Base-by-base conservation (phyloP, 2,888 invertebrate species). In the Chalcosyrphus nemorum region DNA sequence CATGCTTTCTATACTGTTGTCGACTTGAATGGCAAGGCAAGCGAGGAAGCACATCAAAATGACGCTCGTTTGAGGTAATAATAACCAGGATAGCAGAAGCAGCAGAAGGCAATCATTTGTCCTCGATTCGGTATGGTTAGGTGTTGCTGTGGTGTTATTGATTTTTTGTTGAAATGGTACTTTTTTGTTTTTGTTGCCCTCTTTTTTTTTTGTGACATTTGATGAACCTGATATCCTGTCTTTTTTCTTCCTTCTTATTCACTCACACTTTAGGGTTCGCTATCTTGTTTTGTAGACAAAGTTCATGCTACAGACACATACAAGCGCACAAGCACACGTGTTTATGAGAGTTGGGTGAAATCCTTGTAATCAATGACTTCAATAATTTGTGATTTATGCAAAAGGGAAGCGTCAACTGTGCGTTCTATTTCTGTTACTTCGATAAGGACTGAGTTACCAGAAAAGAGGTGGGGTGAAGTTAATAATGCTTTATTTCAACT, bases 331-430 rank as follows among this genome's bases (percentile, higher is more conserved):
- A n/a, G n/a, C n/a, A 15, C 3, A 35, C 6, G 35, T 11, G n/a
- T 24, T 24, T 24, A 2, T 13, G 45, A 43, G 29, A 32, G 13
- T 7, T 52, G 41, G 19, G 38, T 35, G 19, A 24, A 61, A 81
- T 68, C 74, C 80, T 35, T 81, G 81, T 43, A 81, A 77, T 81
- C 76, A 81, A 77, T 77, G 77, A 71, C 65, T 71, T 70, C 50
- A 65, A 57, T 65, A 65, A 71, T 71, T 76, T 41, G 47, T 76
- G 76, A 81, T 81, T 76, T 81, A 76, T 81, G 77, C 81, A 81
- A 71, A 77, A 59, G 71, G 65, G 65, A 77, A 65, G 70, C 76
- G 70, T 81, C 76, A 50, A 65, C 65, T 68, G 47, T 50, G 63
- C 29, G 17, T 70, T 70, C 41, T 56, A 61, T 43, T 45, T 76